phyloP scores from a whole-genome alignment of 1,140 invertebrate species.

The Drosophila guanche region DNA sequence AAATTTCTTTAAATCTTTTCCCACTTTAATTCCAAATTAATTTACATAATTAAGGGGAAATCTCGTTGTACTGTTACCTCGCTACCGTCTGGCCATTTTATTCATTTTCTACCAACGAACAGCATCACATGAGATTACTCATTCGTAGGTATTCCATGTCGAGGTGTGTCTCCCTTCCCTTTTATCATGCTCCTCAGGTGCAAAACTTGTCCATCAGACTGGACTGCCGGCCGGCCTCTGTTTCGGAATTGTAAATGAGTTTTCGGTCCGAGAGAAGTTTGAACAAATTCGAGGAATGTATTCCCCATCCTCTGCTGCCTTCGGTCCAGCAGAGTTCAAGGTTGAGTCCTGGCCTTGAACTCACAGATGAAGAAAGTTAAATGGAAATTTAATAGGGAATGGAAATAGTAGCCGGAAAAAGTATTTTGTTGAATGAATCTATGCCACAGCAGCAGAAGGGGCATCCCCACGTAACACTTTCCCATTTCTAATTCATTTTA shows the following conservation, averaged over 20 bases:
- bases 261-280: constrained; percentile 14
- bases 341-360: constrained; percentile 37
- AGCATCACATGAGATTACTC: constrained; percentile 11
- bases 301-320: background rate
- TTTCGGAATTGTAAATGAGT: constrained; percentile 45
- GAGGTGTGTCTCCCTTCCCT: no score
- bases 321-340: constrained; percentile 27
- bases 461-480: constrained; percentile 4
- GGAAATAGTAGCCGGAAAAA: background rate
- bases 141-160: no score
- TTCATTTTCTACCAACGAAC: background rate
- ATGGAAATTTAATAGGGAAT: constrained; percentile 1
- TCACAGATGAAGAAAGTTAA: constrained; percentile 25
- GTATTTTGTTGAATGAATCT: constrained; percentile 1
- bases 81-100: background rate
- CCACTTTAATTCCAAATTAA: no score
- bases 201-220: constrained; percentile 11
- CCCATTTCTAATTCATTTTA: constrained; percentile 15
- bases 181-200: background rate
- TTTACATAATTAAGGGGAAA: no score
- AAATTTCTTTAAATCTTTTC: no score
- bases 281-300: constrained; percentile 25
- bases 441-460: background rate
- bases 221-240: constrained; percentile 15
- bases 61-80: no score